phyloP scores from a whole-genome alignment of 2,797 vertebrate genomes.

The Sebastes dallii region DNA sequence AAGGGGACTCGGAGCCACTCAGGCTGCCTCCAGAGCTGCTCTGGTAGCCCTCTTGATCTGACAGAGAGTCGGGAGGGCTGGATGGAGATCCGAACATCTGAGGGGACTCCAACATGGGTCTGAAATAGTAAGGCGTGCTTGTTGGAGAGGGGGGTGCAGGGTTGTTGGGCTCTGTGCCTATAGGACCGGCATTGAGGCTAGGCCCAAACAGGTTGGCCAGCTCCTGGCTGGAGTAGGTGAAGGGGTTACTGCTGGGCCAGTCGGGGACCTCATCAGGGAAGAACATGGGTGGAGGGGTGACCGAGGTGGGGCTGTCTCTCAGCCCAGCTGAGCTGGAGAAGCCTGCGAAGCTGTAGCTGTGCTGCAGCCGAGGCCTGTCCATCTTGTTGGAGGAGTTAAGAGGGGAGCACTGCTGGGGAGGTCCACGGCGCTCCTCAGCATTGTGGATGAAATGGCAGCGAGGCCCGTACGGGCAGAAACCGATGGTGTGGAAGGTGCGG shows the following conservation, averaged over 20 bases:
- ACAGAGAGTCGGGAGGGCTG: conserved; percentile 96
- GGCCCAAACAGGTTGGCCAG: conserved; percentile 94
- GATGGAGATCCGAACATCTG: conserved; percentile 92
- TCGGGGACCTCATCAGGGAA: conserved; percentile 91
- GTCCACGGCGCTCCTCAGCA: conserved; percentile 90
- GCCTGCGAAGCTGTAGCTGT: conserved; percentile 98
- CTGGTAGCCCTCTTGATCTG: conserved; percentile 98
- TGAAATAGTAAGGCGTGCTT: conserved; percentile 89
- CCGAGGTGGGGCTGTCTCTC: conserved; percentile 95
- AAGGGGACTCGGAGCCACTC: conserved; percentile 94
- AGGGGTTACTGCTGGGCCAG: conserved; percentile 94
- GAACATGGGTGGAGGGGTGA: conserved; percentile 95
- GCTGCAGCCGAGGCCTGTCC: conserved; percentile 93
- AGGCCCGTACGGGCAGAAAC: conserved; percentile 92
- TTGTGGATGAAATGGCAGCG: conserved; percentile 97
- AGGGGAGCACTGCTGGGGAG: conserved; percentile 76
- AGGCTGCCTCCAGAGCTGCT: conserved; percentile 95
- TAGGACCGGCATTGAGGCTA: conserved; percentile 83
- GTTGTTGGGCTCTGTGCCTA: conserved; percentile 81
- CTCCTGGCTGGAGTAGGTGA: conserved; percentile 99
- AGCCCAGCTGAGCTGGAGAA: conserved; percentile 90
- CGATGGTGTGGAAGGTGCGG: conserved; percentile 97
- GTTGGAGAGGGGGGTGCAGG: conserved; percentile 83
- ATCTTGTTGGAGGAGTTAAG: conserved; percentile 81
- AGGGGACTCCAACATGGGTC: conserved; percentile 94